Conservation (phyloP, 2,113 vertebrate genomes). For the Xenopus borealis region DNA sequence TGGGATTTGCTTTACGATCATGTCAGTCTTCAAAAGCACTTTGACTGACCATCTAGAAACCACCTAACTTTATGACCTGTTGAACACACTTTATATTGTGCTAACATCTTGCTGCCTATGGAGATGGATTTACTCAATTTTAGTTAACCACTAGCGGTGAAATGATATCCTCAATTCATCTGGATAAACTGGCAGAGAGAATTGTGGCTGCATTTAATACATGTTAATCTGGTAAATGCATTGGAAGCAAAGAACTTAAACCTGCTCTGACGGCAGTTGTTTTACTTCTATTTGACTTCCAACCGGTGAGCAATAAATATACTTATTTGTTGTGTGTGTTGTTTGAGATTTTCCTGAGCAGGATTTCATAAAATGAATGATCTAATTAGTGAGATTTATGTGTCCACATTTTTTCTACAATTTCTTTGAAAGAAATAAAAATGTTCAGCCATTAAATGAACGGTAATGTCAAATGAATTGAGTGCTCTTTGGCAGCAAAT, state of each 20-base stretch:
- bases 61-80: constrained; percentile 22
- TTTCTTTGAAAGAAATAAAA: neutral
- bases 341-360: neutral
- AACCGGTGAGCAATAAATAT: constrained; percentile 10
- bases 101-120: constrained; percentile 25
- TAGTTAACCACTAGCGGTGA: constrained; percentile 33
- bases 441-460: neutral
- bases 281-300: constrained; percentile 16
- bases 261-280: neutral
- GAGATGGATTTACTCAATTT: constrained; percentile 29
- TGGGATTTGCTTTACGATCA: constrained; percentile 6
- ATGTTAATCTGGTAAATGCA: constrained; percentile 35
- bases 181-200: constrained; percentile 22
- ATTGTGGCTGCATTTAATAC: constrained; percentile 15
- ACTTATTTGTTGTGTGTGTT: neutral
- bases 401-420: neutral
- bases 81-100: constrained; percentile 27
- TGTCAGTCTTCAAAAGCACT: neutral
- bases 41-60: constrained; percentile 1
- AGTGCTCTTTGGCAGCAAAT: constrained; percentile 1
- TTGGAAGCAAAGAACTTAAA: neutral
- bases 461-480: neutral
- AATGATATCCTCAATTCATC: constrained; percentile 8
- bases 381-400: constrained; percentile 13
- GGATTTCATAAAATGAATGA: constrained; percentile 1